Base-by-base conservation (phyloP, 2,888 invertebrate species). In the Neria commutata region DNA sequence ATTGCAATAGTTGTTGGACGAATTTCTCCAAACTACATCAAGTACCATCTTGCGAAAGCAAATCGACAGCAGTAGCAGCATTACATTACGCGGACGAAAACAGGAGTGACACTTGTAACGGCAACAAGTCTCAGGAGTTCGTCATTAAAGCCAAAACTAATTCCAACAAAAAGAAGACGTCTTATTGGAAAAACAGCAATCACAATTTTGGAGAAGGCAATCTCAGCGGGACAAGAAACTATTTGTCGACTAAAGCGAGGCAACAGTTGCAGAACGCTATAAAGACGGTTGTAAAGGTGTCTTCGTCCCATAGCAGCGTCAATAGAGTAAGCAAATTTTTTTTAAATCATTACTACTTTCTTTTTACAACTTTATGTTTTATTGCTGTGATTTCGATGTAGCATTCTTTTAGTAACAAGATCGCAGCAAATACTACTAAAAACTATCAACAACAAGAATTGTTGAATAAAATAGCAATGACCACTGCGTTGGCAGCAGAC, bases 21-120 rank as follows among this genome's bases (percentile, higher is more conserved):
- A 52, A 56, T 56, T 62, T 54, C n/a, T 25, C 56, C 29, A 62
- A 60, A 58, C 26, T 52, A 3, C 50, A 54, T n/a, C 53, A 37
- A 47, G 11, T 16, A n/a, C 16, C 25, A 34, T 8, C 5, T 14
- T 8, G 8, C 5, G 17, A n/a, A 40, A 40, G 17, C 5, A 16
- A 40, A 5, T 3, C 16, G 2, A 49, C 5, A 33, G 6, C 49
- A 34, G 33, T 17, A 19, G 21, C 42, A n/a, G 50, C 45, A 45
- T 46, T 4, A 24, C 40, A 29, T 2, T 64, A 17, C 65, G n/a
- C 73, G 58, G 17, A 51, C 21, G 56, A 59, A 63, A n/a, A 40
- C 57, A 17, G 57, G 63, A 24, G 48, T 58, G 10, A 56, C 57
- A 33, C 54, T 51, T 11, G 25, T 50, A 19, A 52, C 48, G 2